These are phyloP conservation scores for Ypsolopha scabrella DNA, from an alignment of 2,888 invertebrate genomes.

Conservation along the genomic window DNA sequence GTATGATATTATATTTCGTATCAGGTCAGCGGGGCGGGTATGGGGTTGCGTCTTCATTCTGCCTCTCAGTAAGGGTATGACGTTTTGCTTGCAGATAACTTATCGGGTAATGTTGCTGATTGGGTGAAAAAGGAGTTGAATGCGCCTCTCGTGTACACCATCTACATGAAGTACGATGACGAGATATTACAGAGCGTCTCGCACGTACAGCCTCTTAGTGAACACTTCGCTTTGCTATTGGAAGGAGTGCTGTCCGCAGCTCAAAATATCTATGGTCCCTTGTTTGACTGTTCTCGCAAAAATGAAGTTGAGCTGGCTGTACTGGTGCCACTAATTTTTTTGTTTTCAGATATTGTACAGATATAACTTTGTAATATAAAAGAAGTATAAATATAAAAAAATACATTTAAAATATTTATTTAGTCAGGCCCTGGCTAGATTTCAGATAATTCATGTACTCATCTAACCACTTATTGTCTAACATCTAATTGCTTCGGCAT, in stretches of 20 bases:
- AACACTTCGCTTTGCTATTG: constrained; percentile 31
- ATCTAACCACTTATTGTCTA: no score
- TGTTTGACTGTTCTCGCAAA: constrained; percentile 23
- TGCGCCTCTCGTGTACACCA: constrained; percentile 45
- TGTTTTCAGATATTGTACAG: no score
- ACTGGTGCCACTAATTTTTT: no score
- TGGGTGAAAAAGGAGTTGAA: constrained; percentile 53
- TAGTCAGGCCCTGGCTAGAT: no score
- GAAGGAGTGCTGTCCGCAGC: constrained; percentile 33
- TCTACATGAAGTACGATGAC: constrained; percentile 29
- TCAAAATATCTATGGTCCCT: constrained; percentile 43
- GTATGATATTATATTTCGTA: no score
- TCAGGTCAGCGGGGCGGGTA: not conserved
- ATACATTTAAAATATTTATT: no score
- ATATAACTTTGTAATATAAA: no score
- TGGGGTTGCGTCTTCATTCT: not conserved
- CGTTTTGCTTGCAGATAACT: constrained; percentile 32
- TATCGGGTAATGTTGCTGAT: constrained; percentile 46
- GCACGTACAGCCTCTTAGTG: constrained; percentile 25
- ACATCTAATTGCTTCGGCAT: no score
- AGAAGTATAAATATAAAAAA: no score
- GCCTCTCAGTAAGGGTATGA: not conserved
- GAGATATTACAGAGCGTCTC: constrained; percentile 23
- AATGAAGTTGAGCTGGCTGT: no score
- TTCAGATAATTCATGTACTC: no score